Base-by-base conservation (phyloP, 2,797 vertebrate species). In the Acanthis flammea region DNA sequence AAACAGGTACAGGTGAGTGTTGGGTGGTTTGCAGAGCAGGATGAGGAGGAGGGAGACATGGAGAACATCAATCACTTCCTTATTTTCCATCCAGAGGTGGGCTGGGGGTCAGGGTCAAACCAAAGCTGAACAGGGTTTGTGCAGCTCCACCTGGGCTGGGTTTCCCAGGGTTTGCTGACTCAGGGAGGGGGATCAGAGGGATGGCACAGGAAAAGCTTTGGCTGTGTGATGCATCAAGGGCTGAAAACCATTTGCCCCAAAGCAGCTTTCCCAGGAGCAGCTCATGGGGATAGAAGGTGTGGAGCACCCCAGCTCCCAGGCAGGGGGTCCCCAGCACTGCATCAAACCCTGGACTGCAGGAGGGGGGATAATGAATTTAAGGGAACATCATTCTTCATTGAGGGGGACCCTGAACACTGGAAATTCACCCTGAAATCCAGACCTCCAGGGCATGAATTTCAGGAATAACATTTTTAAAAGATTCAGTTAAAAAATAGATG, bases 401-500 rank as follows among this genome's bases (percentile, higher is more conserved):
- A 67, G 11, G 15, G 33, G 7, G 6, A 63, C 67, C 42, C 65
- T n/a, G n/a, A 71, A 78, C 0, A 2, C 33, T 54, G 70, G 71
- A 72, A 88, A 80, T 17, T 63, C 55, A 62, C 65, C 73, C 77
- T 37, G 35, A 93, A 89, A 91, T 53, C 84, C 94, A 89, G 17
- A 87, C 50, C 84, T 72, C 74, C 80, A 44, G 86, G 77, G 78
- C 27, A n/a, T 14, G 54, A 55, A 85, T 54, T 70, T 50, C 92
- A 86, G 73, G 28, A 33, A 37, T 14, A 73, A 54, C 0, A 0
- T 65, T 62, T 93, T 86, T 39, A 3, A 63, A 84, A 80, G 44
- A 35, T 61, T 57, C 15, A 4, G 21, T 76, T 71, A 50, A 72
- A 95, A 96, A 96, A 93, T 24, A 94, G 42, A 81, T 37, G 15